Conservation (phyloP, 2,888 invertebrate genomes). For the Sinelater perroti region DNA sequence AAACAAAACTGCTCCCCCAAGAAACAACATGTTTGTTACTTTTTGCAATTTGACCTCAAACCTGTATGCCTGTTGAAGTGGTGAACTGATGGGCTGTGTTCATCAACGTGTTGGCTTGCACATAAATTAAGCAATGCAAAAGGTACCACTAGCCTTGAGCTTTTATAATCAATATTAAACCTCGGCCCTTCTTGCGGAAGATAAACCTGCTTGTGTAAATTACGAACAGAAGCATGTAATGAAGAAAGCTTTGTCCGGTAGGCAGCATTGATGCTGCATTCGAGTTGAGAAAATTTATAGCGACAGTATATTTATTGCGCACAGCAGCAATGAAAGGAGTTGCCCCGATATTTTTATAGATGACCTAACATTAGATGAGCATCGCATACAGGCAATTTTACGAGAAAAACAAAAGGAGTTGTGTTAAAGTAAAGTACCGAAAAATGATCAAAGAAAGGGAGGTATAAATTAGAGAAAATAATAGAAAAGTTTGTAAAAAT, state of each 20-base stretch:
- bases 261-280: slow-evolving; percentile 76
- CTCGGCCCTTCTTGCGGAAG: slow-evolving; percentile 70
- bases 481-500: too few species aligned
- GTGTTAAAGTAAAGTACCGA: too few species aligned
- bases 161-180: slow-evolving; percentile 70
- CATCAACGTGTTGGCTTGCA: slow-evolving; percentile 84
- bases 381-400: too few species aligned
- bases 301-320: slow-evolving; percentile 78
- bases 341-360: slow-evolving; percentile 78
- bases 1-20: slow-evolving; percentile 79
- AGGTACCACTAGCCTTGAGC: slow-evolving; percentile 81
- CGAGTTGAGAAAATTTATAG: slow-evolving; percentile 75
- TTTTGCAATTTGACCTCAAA: too few species aligned
- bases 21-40: slow-evolving; percentile 83
- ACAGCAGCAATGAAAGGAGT: slow-evolving; percentile 77
- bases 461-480: too few species aligned
- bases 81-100: slow-evolving; percentile 84
- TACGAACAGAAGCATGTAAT: slow-evolving; percentile 78
- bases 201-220: slow-evolving; percentile 80
- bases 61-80: slow-evolving; percentile 76
- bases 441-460: too few species aligned
- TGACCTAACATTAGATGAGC: too few species aligned
- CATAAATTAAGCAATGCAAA: slow-evolving; percentile 80
- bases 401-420: too few species aligned
- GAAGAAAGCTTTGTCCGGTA: slow-evolving; percentile 82